These are phyloP conservation scores for Emydocephalus ijimae DNA, from an alignment of 2,113 vertebrate species.

Conservation along the genomic window DNA sequence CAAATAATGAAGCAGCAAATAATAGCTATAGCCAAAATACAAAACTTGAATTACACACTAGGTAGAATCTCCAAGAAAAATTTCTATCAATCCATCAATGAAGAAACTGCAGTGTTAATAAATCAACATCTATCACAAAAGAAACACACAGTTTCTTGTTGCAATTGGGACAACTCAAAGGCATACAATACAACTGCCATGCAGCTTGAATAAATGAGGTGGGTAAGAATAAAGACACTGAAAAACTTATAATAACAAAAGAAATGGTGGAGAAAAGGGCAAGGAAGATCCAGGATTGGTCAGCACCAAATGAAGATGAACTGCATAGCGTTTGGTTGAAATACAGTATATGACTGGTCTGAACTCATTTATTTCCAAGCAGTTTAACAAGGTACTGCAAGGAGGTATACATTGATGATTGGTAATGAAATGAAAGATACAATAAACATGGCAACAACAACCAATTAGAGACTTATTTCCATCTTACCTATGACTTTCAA, in stretches of 20 bases:
- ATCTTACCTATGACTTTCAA: background rate
- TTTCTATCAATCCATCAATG: background rate
- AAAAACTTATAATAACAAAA: background rate
- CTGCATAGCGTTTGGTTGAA: background rate
- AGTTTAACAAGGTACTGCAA: background rate
- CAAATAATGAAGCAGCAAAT: no score
- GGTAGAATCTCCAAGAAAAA: background rate
- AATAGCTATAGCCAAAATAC: no score
- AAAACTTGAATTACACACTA: background rate
- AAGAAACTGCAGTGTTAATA: background rate
- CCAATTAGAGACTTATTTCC: background rate
- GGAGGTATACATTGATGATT: background rate
- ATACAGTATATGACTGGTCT: background rate
- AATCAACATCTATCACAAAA: background rate
- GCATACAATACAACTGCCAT: background rate
- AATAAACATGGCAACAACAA: background rate
- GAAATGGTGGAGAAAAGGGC: background rate
- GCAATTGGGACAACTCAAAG: background rate
- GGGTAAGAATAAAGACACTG: background rate
- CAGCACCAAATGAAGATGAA: background rate
- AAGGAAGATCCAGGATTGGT: background rate
- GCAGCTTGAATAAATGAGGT: background rate
- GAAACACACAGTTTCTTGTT: background rate
- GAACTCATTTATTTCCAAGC: background rate
- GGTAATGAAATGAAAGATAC: background rate